Evolutionary conservation across 2,888 invertebrate genomes (phyloP).

Genomic region (Uropetala carovei): DNA sequence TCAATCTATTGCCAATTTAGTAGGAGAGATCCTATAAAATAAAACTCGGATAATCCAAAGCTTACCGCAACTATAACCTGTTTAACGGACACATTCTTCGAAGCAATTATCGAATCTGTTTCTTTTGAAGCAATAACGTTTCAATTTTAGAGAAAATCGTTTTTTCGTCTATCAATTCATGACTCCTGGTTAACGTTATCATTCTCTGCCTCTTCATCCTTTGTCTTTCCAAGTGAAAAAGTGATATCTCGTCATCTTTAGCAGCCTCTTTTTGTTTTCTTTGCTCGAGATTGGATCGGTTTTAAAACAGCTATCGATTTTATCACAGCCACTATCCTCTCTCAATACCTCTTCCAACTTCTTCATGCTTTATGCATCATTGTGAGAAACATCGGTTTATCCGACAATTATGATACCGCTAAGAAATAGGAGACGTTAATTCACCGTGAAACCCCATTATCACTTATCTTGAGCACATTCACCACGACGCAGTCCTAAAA

Average conservation of each 20-base stretch:
- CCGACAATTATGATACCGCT: background rate
- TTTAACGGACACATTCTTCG: too few relatives aligned
- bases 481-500: background rate
- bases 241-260: background rate
- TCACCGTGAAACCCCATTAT: conserved; percentile 10
- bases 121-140: too few relatives aligned
- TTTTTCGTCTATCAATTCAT: too few relatives aligned
- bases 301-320: background rate
- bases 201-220: too few relatives aligned
- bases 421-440: background rate
- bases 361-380: background rate
- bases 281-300: background rate
- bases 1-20: too few relatives aligned
- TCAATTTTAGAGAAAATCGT: too few relatives aligned
- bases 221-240: too few relatives aligned
- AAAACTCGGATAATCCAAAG: too few relatives aligned
- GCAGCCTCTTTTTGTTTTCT: background rate
- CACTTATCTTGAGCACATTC: background rate
- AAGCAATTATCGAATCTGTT: too few relatives aligned
- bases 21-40: too few relatives aligned
- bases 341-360: background rate
- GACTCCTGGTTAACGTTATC: too few relatives aligned
- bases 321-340: background rate
- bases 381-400: background rate
- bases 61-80: too few relatives aligned